Base-by-base conservation (phyloP, 2,888 invertebrate genomes). In the Dynastes grantii region DNA sequence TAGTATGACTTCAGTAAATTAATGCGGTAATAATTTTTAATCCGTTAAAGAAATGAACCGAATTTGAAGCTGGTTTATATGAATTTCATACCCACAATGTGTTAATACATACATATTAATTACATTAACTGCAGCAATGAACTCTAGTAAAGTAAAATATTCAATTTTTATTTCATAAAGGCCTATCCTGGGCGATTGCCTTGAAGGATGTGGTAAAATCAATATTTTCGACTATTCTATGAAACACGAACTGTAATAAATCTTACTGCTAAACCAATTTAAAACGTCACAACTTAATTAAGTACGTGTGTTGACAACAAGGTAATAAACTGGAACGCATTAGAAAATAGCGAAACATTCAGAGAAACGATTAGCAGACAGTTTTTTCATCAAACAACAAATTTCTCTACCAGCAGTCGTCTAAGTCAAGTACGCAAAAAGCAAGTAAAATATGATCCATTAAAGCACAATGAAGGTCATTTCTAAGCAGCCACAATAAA, bases 271-370 rank as follows among this genome's bases (percentile, higher is more conserved):
- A n/a, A 53, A 32, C 53, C 32, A 32, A 70, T 70, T 70, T 70
- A 27, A 53, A 70, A 70, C 32, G 70, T 70, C 70, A 70, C 53
- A 70, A 70, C 53, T 51, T 70, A 70, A 70, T 70, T 70, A 70
- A 70, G 70, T 53, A 70, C 70, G 70, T 70, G 70, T 32, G 53
- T 32, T 70, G 53, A 13, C 53, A 70, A 70, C 70, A 49, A 70
- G 53, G 16, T 53, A 70, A 70, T 70, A 70, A 70, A 70, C 70
- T 53, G 70, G 51, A 70, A 70, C 53, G 70, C 49, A 49, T 29
- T 53, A 70, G 70, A 70, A 70, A 53, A 70, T 70, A 29, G 70
- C 70, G 53, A 53, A 32, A 53, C 70, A 32, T 70, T 70, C 70
- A 32, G 8, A 70, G 70, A 70, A 70, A 53, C 70, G 70, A 70